Evolutionary conservation across 92 coral and sea anemone genomes (phyloP), one percentile per base, ranked within the genome.

Genomic region (Plumapathes pennacea): DNA sequence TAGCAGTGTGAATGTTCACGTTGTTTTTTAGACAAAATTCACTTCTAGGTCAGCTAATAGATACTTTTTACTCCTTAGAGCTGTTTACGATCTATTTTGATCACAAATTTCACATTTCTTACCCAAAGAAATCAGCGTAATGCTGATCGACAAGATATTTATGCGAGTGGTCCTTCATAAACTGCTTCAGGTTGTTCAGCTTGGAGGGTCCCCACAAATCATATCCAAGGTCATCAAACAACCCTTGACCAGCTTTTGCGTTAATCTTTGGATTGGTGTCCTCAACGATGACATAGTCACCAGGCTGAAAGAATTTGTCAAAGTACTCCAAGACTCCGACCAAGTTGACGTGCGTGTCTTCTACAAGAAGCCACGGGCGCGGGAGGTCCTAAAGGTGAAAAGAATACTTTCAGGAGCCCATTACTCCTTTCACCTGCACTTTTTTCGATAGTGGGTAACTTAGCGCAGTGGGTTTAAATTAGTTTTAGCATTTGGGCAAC

Each of bases 41-140:
- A n/a, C n/a, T n/a, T n/a, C n/a, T n/a, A n/a, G n/a, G n/a, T n/a
- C n/a, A n/a, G n/a, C n/a, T n/a, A n/a, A n/a, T n/a, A n/a, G n/a
- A n/a, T n/a, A n/a, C n/a, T n/a, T n/a, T n/a, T n/a, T n/a, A n/a
- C n/a, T n/a, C n/a, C n/a, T n/a, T n/a, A n/a, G n/a, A n/a, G n/a
- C n/a, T n/a, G n/a, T n/a, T n/a, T n/a, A n/a, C n/a, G n/a, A n/a
- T n/a, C 5, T 0, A 20, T 21, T 10, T 21, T 46, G n/a, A 13
- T 22, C 20, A 8, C 12, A 13, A 46, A 46, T 1, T n/a, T 22
- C 4, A 29, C 11, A 14, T 10, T 28, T 67, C 78, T 27, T 25
- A 77, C 84, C 84, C 84, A 50, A 72, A 80, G 46, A 80, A 54
- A 36, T 80, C 86, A 14, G 60, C 72, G 74, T 64, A 80, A 21